Evolutionary conservation across 2,113 vertebrate genomes (phyloP).

Genomic region (Corapipo altera): DNA sequence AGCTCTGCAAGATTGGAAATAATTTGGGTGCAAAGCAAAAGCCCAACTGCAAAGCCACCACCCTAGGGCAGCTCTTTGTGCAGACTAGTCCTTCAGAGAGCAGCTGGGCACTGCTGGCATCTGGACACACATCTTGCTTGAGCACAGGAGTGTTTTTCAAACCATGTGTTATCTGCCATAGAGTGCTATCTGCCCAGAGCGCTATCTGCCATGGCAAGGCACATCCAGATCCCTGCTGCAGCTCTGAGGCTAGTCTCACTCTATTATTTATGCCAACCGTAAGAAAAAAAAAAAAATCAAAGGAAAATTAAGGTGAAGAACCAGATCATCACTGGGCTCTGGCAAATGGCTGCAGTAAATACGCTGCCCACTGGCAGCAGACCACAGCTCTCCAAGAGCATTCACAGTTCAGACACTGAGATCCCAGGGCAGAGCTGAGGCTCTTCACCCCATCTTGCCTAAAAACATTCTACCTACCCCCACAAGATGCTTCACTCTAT

Average conservation of each 20-base stretch:
- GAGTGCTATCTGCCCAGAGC: background rate
- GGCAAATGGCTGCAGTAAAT: background rate
- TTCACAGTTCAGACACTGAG: background rate
- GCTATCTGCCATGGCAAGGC: background rate
- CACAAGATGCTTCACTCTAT: background rate
- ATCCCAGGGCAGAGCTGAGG: background rate
- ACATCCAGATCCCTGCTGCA: background rate
- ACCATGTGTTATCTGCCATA: background rate
- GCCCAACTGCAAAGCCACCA: background rate
- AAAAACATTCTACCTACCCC: background rate
- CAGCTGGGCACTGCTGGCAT: background rate
- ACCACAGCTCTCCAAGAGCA: background rate
- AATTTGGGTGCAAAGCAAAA: background rate
- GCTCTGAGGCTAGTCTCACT: fast-evolving
- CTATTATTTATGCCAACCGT: background rate
- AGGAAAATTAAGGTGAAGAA: background rate
- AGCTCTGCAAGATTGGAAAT: background rate
- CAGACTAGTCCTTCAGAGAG: background rate
- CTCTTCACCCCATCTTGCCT: background rate
- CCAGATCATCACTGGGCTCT: background rate
- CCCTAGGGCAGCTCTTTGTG: background rate
- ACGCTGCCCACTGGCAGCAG: background rate
- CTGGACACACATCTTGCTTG: background rate
- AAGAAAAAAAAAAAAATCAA: background rate
- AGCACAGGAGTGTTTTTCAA: fast-evolving